Evolutionary conservation across 2,888 invertebrate genomes (phyloP), one percentile per base, ranked within the genome.

Genomic region (Ophion ellenae): DNA sequence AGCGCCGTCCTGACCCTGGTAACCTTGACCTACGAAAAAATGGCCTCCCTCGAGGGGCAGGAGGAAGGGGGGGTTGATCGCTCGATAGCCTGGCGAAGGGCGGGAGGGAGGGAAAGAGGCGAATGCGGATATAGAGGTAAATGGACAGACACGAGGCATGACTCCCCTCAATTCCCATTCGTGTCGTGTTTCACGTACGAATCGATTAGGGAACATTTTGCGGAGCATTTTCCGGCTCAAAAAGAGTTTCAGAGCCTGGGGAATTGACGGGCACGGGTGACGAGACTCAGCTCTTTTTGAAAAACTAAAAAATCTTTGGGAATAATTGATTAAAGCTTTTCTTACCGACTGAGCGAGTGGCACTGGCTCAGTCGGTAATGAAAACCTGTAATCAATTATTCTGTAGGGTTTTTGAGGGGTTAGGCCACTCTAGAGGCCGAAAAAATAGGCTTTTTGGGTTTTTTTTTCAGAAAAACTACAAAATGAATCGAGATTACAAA

Each of bases 1-100:
- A 24, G 73, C 80, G 77, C 83, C 86, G 84, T 86, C 86, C 87
- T 87, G 87, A 92, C 90, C 91, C 89, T 86, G 89, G 75, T 86
- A 89, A 90, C 91, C 91, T 91, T 92, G 92, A 91, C 92, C 92
- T 89, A 90, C 90, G 90, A 77, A 83, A 74, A 63, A 81, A 63
- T 61, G 47, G 20, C 57, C 70, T 71, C 53, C 57, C 40, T 84
- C 69, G 32, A 11, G 47, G 47, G 47, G 10, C 2, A 14, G 47
- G 47, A 47, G 47, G 14, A 47, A 47, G 14, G 14, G 47, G 47
- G 47, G 75, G 81, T 88, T 87, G 86, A 88, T 89, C 88, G 87
- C 87, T 90, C 89, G 86, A 88, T 85, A 79, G 17, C 47, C 66
- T 14, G 47, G 11, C n/a, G 20, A 69, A 6, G 57, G 9, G 32